phyloP scores from a whole-genome alignment of 2,113 vertebrate genomes.

The Pteruthius melanotis region DNA sequence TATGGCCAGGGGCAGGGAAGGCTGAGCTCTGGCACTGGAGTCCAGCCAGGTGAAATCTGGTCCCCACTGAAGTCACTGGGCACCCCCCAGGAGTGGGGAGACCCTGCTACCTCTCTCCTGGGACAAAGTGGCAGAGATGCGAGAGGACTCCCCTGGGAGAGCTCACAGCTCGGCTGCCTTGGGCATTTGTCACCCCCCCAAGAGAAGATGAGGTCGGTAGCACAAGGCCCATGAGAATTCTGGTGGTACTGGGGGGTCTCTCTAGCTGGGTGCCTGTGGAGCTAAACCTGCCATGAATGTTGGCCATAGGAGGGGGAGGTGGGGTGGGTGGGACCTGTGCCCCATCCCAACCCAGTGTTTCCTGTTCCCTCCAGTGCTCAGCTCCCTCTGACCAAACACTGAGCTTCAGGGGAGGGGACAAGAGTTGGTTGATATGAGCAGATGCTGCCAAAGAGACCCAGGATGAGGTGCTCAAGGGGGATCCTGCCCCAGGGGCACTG shows the following conservation, averaged over 20 bases:
- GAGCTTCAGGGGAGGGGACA: no score
- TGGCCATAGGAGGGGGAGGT: not conserved
- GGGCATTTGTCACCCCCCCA: not conserved
- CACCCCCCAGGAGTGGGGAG: not conserved
- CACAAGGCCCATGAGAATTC: not conserved
- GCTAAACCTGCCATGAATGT: fast-evolving
- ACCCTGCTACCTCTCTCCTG: not conserved
- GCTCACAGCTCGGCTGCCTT: fast-evolving
- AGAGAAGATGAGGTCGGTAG: not conserved
- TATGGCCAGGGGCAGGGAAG: not conserved
- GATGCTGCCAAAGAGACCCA: not conserved
- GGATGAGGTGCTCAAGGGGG: fast-evolving
- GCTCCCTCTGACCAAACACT: fast-evolving
- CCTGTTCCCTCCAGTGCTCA: fast-evolving
- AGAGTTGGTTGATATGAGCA: fast-evolving
- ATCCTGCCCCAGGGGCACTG: not conserved
- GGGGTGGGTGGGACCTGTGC: not conserved
- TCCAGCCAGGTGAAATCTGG: not conserved
- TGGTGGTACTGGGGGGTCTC: not conserved
- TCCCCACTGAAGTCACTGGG: not conserved
- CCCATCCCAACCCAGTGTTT: not conserved
- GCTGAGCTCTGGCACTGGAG: not conserved
- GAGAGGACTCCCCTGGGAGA: not conserved
- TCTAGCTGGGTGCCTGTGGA: not conserved
- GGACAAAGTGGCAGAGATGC: not conserved